Evolutionary conservation across 2,797 vertebrate species (phyloP).

Genomic region (Eurystomus glaucurus): DNA sequence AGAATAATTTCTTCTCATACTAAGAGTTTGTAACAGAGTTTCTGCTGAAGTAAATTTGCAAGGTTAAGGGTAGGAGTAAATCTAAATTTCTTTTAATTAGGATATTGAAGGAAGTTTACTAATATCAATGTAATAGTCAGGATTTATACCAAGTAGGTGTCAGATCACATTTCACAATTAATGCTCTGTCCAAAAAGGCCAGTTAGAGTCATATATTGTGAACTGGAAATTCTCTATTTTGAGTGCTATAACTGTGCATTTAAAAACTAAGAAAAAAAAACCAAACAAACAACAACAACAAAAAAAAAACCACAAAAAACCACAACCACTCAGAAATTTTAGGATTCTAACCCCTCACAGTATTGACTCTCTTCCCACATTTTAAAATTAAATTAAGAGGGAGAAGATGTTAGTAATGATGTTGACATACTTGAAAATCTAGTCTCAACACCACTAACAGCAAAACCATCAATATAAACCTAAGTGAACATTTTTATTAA

Average conservation of each 20-base stretch:
- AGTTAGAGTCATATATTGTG: neutral
- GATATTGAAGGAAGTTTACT: neutral
- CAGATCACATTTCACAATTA: neutral
- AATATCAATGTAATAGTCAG: neutral
- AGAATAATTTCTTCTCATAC: neutral
- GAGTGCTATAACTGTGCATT: neutral
- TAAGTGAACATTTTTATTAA: neutral
- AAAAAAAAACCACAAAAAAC: neutral
- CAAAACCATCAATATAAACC: neutral
- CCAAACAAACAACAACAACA: neutral
- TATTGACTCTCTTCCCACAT: neutral
- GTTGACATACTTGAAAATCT: neutral
- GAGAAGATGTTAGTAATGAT: neutral
- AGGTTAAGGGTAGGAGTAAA: neutral
- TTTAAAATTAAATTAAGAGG: neutral
- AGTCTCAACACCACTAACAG: neutral
- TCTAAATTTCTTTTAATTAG: neutral
- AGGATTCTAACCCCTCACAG: neutral
- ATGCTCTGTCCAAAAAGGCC: neutral
- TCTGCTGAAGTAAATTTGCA: neutral
- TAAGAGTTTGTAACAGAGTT: neutral
- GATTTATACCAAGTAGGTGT: neutral
- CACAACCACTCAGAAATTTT: neutral
- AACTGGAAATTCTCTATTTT: neutral
- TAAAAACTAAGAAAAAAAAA: neutral